Percentiles rank a stretch among this genome's conserved stretches.
These are phyloP conservation scores for Odontophorus gujanensis DNA, from an alignment of 2,113 vertebrate species.

Conservation along the genomic window DNA sequence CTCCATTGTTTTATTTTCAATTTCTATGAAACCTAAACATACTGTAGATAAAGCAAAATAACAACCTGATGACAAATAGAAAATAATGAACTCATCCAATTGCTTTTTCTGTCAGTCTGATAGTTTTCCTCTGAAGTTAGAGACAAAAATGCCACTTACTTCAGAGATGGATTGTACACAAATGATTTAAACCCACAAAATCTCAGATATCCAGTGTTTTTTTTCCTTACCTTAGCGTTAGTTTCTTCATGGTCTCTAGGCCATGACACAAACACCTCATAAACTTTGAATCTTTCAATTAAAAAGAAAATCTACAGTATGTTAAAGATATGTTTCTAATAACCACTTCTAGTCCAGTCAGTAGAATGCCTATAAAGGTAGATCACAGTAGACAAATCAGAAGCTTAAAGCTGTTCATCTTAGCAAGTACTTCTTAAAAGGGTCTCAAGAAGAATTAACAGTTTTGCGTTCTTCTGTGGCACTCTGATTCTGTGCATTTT, in stretches of 20 bases:
- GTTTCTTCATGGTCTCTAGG: not conserved
- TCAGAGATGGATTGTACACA: not conserved
- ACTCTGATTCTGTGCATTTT: not conserved
- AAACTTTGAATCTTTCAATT: not conserved
- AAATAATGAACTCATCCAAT: not conserved
- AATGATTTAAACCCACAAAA: not conserved
- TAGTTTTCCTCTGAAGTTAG: not conserved
- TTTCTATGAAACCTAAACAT: not conserved
- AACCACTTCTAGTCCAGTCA: not conserved
- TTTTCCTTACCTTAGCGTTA: not conserved
- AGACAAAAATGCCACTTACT: not conserved
- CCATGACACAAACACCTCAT: not conserved
- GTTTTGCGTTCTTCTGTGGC: not conserved
- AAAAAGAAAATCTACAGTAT: not conserved
- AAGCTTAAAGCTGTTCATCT: not conserved
- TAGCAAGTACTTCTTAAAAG: not conserved
- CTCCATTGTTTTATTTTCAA: not conserved
- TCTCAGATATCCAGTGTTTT: fast-evolving
- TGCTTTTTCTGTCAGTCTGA: not conserved
- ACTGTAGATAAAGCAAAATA: not conserved
- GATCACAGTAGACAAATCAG: not conserved
- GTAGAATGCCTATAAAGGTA: not conserved
- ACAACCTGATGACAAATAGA: not conserved
- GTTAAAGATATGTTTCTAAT: not conserved
- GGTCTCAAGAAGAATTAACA: not conserved